Base-by-base conservation (phyloP, 2,113 vertebrate species). In the Clarias macrocephalus region DNA sequence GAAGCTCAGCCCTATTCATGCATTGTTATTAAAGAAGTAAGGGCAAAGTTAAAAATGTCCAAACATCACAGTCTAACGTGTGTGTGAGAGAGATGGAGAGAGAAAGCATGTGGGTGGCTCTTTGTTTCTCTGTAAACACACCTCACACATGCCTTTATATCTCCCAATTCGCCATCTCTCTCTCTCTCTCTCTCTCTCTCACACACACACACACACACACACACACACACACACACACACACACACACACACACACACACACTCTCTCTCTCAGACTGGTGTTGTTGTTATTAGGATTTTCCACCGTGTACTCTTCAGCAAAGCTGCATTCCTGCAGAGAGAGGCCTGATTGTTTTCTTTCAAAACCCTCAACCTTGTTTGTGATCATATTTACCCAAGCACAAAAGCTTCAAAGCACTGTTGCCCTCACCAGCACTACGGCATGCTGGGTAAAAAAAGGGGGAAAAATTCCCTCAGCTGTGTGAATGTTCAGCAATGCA, bases 351-450 rank as follows among this genome's bases (percentile, higher is more conserved):
- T 85, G 88, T 72, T 56, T 60, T 80, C 56, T 37, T 13, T 86
- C 23, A 77, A 59, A 77, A 62, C 70, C 13, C 25, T 63, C 54
- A 16, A n/a, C 79, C 59, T 83, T 83, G 72, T 77, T 85, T 82
- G 23, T 82, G 73, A 83, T 85, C 80, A 37, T 60, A 83, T 76
- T 82, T 86, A 82, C 68, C 28, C 30, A 73, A 73, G 85, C 79
- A 79, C 73, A 82, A 82, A 73, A 73, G 79, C 66, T 82, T 87
- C 80, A 87, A 82, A 87, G 86, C 57, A 9, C 79, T n/a, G 5
- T 3, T 11, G 37, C 56, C 70, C 68, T 70, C 33, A 82, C 66
- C n/a, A 63, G 68, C 66, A 33, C 5, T 68, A 76, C 18, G 42
- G 86, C 80, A 87, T 76, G 18, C 68, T 87, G 86, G 86, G 80